Conservation (phyloP, 1,140 invertebrate species). For the Brachionus paranguensis region DNA sequence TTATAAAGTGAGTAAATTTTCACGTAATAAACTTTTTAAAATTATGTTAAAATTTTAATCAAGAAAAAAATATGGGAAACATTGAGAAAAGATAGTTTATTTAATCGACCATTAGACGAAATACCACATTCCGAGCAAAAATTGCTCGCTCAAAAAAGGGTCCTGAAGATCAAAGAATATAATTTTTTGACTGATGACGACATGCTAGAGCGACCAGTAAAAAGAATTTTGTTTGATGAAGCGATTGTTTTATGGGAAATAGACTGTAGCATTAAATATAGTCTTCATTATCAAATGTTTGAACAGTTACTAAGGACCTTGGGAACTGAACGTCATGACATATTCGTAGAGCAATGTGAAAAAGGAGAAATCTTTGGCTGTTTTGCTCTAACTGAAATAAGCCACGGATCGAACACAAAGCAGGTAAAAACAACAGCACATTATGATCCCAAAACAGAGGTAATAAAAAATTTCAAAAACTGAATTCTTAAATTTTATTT, state of each 20-base stretch:
- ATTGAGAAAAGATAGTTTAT: constrained; percentile 73
- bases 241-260: constrained; percentile 67
- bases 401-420: constrained; percentile 87
- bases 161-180: constrained; percentile 62
- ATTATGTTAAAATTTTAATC: constrained; percentile 16
- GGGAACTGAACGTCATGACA: constrained; percentile 69
- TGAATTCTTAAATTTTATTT: background rate
- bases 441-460: constrained; percentile 66
- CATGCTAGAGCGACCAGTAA: constrained; percentile 56
- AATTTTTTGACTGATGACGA: constrained; percentile 62
- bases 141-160: constrained; percentile 43
- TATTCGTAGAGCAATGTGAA: constrained; percentile 65
- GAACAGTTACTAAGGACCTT: constrained; percentile 45
- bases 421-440: constrained; percentile 80
- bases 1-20: constrained; percentile 61
- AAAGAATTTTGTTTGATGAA: constrained; percentile 50
- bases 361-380: constrained; percentile 66
- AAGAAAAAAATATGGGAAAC: constrained; percentile 74
- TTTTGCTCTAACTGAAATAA: constrained; percentile 82
- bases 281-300: constrained; percentile 47
- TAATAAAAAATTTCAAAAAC: constrained; percentile 41
- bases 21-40: background rate
- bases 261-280: constrained; percentile 63
- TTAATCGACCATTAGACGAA: constrained; percentile 57
- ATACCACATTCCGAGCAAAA: constrained; percentile 7